A percentile compares a stretch with the other conserved stretches of the same genome.
phyloP scores from a whole-genome alignment of 2,113 vertebrate species.

The Psittacula cyanocephala region DNA sequence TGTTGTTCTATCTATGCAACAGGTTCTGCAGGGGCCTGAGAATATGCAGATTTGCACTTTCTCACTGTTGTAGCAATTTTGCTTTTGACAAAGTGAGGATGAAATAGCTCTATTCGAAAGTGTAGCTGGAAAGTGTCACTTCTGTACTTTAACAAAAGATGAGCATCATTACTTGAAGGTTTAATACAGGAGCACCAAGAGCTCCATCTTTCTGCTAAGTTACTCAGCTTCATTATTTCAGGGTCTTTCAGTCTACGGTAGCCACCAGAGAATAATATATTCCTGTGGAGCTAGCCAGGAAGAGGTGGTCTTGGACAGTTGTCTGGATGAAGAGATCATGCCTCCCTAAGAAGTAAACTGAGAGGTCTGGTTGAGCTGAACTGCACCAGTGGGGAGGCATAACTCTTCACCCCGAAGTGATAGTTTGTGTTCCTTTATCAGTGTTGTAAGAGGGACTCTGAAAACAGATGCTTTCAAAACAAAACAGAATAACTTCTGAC shows the following conservation, averaged over 20 bases:
- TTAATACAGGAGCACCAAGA: neutral
- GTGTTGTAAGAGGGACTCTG: neutral
- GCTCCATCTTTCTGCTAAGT: neutral
- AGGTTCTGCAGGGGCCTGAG: neutral
- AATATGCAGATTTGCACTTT: neutral
- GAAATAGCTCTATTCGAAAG: neutral
- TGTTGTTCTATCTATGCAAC: neutral
- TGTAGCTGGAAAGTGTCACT: neutral
- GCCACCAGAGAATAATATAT: neutral
- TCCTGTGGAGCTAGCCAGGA: neutral
- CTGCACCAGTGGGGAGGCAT: neutral
- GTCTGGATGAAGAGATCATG: neutral
- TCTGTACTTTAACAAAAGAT: neutral
- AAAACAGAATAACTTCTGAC: conserved; percentile 20
- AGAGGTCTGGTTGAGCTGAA: neutral
- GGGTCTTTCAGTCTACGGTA: neutral
- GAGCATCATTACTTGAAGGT: neutral
- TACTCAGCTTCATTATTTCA: neutral
- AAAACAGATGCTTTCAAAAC: conserved; percentile 49
- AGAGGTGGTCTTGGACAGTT: neutral
- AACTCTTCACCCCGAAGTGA: conserved; percentile 41
- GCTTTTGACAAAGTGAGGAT: neutral
- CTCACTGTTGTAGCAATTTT: neutral
- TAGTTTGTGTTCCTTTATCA: conserved; percentile 35
- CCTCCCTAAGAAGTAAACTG: neutral